A percentile compares a stretch with the other conserved stretches of the same genome.
Evolutionary conservation across 2,113 vertebrate species (phyloP).

Genomic region (Eidolon helvum): DNA sequence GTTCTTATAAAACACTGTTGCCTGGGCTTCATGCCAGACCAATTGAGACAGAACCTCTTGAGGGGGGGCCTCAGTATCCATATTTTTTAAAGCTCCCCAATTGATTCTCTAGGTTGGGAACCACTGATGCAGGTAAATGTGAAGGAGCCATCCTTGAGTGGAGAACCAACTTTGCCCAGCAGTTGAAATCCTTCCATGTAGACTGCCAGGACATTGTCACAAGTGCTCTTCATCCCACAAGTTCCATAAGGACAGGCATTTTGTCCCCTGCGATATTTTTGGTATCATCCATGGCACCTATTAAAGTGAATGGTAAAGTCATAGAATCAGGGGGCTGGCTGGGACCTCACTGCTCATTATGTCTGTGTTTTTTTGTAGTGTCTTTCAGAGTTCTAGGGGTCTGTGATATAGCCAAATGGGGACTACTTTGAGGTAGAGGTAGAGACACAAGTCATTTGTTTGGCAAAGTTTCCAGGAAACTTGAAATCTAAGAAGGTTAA

Average conservation of each 20-base stretch:
- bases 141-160: background rate
- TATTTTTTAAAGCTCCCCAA: background rate
- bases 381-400: background rate
- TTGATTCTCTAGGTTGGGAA: background rate
- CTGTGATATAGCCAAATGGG: background rate
- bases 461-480: background rate
- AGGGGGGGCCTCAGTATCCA: background rate
- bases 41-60: background rate
- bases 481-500: background rate
- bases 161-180: background rate
- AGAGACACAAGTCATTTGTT: background rate
- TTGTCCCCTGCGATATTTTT: background rate
- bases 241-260: background rate
- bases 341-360: background rate
- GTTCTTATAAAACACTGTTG: background rate
- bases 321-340: background rate
- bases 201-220: background rate
- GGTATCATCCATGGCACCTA: background rate
- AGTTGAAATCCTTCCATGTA: background rate
- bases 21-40: conserved; percentile 4
- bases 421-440: background rate
- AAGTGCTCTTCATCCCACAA: background rate
- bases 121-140: background rate
- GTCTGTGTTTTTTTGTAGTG: background rate
- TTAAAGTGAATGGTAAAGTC: background rate